Evolutionary conservation across 2,113 vertebrate species (phyloP), one percentile per base, ranked within the genome.

Genomic region (Brachypteracias leptosomus): DNA sequence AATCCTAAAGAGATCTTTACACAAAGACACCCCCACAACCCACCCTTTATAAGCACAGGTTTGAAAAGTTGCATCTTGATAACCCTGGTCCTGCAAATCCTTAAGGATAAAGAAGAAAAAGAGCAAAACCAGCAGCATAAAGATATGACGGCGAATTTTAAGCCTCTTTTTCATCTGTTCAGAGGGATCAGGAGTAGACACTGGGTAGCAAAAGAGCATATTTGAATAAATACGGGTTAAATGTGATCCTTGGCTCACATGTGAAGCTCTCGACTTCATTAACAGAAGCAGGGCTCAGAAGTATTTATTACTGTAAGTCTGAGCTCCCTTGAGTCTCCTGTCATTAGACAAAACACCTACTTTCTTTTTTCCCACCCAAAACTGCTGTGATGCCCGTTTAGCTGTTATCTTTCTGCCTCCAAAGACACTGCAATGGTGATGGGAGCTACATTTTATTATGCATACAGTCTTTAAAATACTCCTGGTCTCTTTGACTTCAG

Each of bases 361-460:
- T 18, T 57, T 16, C 9, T 17, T 4, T 3, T 2, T 10, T 42
- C 12, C 8, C 6, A 11, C 29, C 25, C 14, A 1, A 1, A 58
- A 74, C 49, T 15, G n/a, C 31, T 21, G 13, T 29, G 4, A 57
- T 55, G 8, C 6, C n/a, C 44, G 18, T 42, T 65, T 85, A 52
- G 25, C 35, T 78, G 24, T 28, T 82, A 24, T 8, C 31, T 55
- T 58, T 51, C 47, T 44, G 7, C 46, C 24, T 63, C 38, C 33
- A 38, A 68, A 12, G 33, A 85, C 55, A 42, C 16, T 71, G 20
- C 16, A 6, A 58, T 71, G 57, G 28, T 63, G 68, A n/a, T 35
- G 46, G 17, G 8, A 88, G 7, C 10, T 62, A 1, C 29, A 71
- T 71, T 92, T 83, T 75, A 71, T 38, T 51, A 67, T 20, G 15